phyloP scores from a whole-genome alignment of 2,797 vertebrate genomes.

The Hypotaenidia okinawae region DNA sequence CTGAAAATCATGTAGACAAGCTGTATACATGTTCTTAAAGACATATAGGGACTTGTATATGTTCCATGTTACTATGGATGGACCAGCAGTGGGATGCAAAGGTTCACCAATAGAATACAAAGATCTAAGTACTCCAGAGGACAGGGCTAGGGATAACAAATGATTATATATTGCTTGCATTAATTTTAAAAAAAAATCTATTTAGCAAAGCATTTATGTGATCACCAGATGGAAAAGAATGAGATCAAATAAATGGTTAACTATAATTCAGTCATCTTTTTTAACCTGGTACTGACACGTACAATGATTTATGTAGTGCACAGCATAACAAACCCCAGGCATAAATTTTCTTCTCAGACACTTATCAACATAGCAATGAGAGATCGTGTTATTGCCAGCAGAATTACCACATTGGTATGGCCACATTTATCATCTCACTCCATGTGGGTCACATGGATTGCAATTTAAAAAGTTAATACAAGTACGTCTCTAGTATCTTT shows the following conservation, averaged over 20 bases:
- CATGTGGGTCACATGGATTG: background rate
- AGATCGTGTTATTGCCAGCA: slow-evolving; percentile 12
- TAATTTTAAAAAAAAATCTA: background rate
- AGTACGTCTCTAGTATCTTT: background rate
- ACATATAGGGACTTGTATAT: background rate
- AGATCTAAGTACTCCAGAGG: background rate
- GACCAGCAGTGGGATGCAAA: background rate
- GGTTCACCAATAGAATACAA: background rate
- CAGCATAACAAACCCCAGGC: background rate
- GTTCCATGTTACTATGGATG: background rate
- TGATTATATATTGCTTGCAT: background rate
- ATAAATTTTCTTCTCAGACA: slow-evolving; percentile 52
- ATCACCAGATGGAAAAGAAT: background rate
- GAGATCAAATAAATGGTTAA: background rate
- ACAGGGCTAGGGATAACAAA: background rate
- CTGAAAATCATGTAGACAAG: background rate
- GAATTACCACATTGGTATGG: background rate
- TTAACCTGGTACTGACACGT: background rate
- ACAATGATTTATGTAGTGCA: background rate
- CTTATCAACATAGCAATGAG: slow-evolving; percentile 41
- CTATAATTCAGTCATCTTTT: background rate
- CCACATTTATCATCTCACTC: background rate
- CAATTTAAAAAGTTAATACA: background rate
- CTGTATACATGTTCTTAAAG: background rate
- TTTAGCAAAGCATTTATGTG: background rate